phyloP scores from a whole-genome alignment of 35 echinoderm and acorn worm species.

The Ophiothrix spiculata region DNA sequence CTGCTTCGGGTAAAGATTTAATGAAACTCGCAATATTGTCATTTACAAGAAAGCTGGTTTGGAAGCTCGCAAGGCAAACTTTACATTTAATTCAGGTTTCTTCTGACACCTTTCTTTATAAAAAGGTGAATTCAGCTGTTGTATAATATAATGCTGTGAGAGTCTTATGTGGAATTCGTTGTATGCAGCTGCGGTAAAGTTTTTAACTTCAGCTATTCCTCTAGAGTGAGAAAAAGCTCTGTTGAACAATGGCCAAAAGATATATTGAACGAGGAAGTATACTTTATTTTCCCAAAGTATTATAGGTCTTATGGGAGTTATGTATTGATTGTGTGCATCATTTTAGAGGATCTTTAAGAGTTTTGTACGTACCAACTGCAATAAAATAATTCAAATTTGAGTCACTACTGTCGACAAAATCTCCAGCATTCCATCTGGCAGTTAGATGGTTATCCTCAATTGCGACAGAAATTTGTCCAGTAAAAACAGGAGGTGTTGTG shows the following conservation, averaged over 20 bases:
- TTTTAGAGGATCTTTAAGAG: not conserved
- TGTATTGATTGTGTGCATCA: not conserved
- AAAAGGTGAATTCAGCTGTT: too few species aligned
- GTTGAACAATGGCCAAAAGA: not conserved
- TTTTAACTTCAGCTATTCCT: not conserved
- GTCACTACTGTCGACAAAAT: constrained; percentile 37
- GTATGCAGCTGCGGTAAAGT: too few species aligned
- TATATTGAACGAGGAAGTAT: not conserved
- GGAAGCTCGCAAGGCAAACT: not conserved
- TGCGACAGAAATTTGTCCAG: not conserved
- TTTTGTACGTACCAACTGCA: constrained; percentile 15
- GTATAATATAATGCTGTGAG: too few species aligned
- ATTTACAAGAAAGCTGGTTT: not conserved
- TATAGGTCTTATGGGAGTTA: not conserved
- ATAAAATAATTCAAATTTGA: constrained; percentile 17
- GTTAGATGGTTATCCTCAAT: constrained; percentile 15
- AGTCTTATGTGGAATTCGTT: too few species aligned
- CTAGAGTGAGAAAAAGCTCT: not conserved
- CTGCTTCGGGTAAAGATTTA: not conserved
- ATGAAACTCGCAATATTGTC: not conserved
- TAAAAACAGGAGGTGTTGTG: constrained; percentile 32
- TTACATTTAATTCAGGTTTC: not conserved
- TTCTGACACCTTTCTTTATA: too few species aligned
- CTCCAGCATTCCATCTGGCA: constrained; percentile 17
- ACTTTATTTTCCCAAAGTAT: not conserved